Base-by-base conservation (phyloP, 2,797 vertebrate species). In the Chaenodraco wilsoni region DNA sequence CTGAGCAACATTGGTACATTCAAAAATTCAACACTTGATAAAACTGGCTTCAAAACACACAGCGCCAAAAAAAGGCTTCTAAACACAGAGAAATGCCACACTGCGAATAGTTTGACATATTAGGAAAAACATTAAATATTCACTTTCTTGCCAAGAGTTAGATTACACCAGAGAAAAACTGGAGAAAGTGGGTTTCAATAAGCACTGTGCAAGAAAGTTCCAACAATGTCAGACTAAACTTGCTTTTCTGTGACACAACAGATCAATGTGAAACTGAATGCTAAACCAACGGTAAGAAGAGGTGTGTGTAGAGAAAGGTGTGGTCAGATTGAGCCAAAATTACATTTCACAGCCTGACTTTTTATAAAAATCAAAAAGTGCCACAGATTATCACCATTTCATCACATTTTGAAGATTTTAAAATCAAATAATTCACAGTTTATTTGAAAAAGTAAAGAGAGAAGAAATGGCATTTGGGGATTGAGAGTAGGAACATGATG, bases 1-100 rank as follows among this genome's bases (percentile, higher is more conserved):
- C 89, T 85, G 80, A 90, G 89, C 85, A 84, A 91, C 91, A 84
- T 91, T 69, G 33, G 84, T 93, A 95, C 93, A 94, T 94, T 95
- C 94, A 94, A 76, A 88, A 84, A 81, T 84, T 74, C 61, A 67
- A 85, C 66, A 84, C 58, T 72, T 67, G 41, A 72, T 76, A 81
- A 87, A 86, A 88, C 76, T 27, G 41, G 64, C 78, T 81, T 37
- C 50, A 81, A 71, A 48, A 73, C 79, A 58, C 81, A 89, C 71
- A 65, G 57, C 13, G 62, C n/a, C 60, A 74, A 79, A 83, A 79
- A 84, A 79, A 64, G 64, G 78, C 75, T 74, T 78, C 45, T 48
- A 69, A 78, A 79, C 65, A 81, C 74, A 69, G 46, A 82, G 59
- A 81, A 76, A 65, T 31, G 49, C 59, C 64, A 72, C 82, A 76